Base-by-base conservation (phyloP, 2,888 invertebrate genomes). In the Drosophila pullipes region DNA sequence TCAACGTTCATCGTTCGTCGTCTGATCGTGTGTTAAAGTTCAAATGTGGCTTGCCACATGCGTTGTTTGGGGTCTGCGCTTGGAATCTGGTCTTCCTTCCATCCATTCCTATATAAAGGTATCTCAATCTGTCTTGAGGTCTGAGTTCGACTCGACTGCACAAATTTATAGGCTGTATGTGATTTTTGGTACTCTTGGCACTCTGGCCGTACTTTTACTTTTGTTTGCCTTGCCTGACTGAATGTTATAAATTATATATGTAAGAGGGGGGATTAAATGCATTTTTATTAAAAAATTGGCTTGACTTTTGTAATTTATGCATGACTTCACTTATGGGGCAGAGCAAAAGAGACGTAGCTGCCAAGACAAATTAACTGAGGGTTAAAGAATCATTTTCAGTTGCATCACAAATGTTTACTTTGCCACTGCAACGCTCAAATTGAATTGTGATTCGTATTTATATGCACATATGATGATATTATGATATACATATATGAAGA, bases 11-110 rank as follows among this genome's bases (percentile, higher is more conserved):
- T 78, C 69, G 74, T 52, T 35, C 39, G 57, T 60, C 62, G 55
- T 63, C 65, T 52, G 79, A 78, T 79, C 72, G 81, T 73, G 85
- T 86, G 89, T 87, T 87, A 87, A 87, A 87, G 86, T 87, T 87
- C 86, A 87, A 89, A 87, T 89, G 87, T 75, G 82, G 44, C 87
- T 67, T 74, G 81, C 82, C 85, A 85, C 73, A 88, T 85, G 88
- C 77, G 85, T 83, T 69, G 70, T 9, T 25, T 25, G 47, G 47
- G 47, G 22, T 47, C 63, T 52, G 64, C 18, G 22, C 49, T 44
- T 30, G 11, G 16, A 4, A 28, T 54, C 39, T 58, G 62, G 31
- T 52, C 64, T 58, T 50, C 71, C 76, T 67, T 71, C 35, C 68
- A 55, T 68, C 81, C 77, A 39, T 66, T 68, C 74, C 71, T 69